Conservation (phyloP, 2,888 invertebrate species). For the Caradrina kadenii region DNA sequence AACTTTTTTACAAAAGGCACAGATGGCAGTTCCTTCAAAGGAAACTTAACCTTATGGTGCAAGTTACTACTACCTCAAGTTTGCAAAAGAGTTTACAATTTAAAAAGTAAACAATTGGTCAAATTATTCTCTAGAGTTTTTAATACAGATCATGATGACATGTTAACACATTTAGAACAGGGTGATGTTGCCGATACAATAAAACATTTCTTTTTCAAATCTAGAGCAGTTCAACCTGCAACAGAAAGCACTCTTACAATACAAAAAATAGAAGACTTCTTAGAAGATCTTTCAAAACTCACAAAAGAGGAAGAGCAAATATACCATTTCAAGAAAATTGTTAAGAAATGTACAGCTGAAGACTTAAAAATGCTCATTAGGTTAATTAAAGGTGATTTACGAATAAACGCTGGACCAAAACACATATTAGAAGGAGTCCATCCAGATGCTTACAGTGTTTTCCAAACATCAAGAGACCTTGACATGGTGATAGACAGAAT, state of each 20-base stretch:
- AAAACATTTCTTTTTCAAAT: conserved; percentile 93
- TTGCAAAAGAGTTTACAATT: conserved; percentile 96
- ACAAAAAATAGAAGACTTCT: conserved; percentile 94
- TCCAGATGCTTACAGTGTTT: conserved; percentile 96
- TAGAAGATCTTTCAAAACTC: conserved; percentile 93
- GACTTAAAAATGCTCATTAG: conserved; percentile 97
- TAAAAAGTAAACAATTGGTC: conserved; percentile 97
- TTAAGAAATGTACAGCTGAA: conserved; percentile 94
- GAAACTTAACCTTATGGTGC: conserved; percentile 95
- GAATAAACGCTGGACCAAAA: conserved; percentile 98
- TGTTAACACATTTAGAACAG: conserved; percentile 96
- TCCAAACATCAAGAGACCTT: conserved; percentile 96
- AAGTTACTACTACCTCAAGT: conserved; percentile 95
- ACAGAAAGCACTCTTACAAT: conserved; percentile 93
- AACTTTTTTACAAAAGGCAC: conserved; percentile 92
- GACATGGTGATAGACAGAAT: conserved; percentile 92
- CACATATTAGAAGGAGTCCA: conserved; percentile 97
- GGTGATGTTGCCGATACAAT: conserved; percentile 98
- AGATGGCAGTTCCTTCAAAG: conserved; percentile 92
- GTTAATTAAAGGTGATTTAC: conserved; percentile 96
- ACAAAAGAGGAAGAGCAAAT: conserved; percentile 97
- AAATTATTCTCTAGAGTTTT: conserved; percentile 97
- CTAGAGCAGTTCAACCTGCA: conserved; percentile 90
- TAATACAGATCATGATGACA: conserved; percentile 93
- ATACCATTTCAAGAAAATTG: conserved; percentile 93